phyloP scores from a whole-genome alignment of 35 echinoderm and acorn worm species.

The Apostichopus japonicus region DNA sequence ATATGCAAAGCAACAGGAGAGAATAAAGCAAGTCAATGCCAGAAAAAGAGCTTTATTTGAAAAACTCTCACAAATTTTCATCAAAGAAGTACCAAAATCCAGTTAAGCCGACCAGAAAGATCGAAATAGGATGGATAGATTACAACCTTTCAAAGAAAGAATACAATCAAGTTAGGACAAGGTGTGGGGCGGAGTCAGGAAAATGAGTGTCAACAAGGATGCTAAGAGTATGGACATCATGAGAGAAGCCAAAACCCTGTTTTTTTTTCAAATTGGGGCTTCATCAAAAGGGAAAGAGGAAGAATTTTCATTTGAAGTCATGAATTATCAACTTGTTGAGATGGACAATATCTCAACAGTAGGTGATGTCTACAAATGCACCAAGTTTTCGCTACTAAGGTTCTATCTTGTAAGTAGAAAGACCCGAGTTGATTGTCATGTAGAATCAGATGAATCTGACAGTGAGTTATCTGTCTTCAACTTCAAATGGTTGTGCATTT shows the following conservation, averaged over 20 bases:
- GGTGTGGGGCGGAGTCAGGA: constrained; percentile 8
- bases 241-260: neutral
- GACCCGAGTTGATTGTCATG: neutral
- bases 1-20: constrained; percentile 21
- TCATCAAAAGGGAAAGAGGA: constrained; percentile 32
- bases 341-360: constrained; percentile 33
- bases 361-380: neutral
- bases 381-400: neutral
- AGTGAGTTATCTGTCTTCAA: neutral
- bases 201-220: constrained; percentile 24
- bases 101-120: neutral
- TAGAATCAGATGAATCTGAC: constrained; percentile 19
- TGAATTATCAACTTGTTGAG: constrained; percentile 43
- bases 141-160: constrained; percentile 9
- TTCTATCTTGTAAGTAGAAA: constrained; percentile 16
- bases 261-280: constrained; percentile 46
- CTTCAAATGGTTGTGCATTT: neutral
- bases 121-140: constrained; percentile 50
- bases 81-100: neutral
- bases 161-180: constrained; percentile 24
- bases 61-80: constrained; percentile 22
- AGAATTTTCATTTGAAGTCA: constrained; percentile 26
- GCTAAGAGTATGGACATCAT: neutral
- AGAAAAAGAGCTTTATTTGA: constrained; percentile 35
- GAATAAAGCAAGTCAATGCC: constrained; percentile 11